Base-by-base conservation (phyloP, 2,888 invertebrate genomes). In the Chrysina gloriosa region DNA sequence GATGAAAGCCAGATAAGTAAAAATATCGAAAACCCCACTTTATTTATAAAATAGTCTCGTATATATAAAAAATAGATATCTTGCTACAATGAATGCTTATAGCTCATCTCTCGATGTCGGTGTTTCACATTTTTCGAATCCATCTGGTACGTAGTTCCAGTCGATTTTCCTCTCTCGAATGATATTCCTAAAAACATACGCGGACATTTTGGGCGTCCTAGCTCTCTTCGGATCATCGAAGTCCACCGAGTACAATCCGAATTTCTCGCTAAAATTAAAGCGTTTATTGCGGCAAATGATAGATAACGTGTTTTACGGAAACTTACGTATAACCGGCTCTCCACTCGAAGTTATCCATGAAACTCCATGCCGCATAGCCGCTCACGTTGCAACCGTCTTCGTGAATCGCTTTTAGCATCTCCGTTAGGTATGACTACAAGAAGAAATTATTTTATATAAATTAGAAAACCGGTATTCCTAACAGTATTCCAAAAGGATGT, bases 301-400 rank as follows among this genome's bases (percentile, higher is more conserved):
- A 4, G 11, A 21, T n/a, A n/a, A n/a, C n/a, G n/a, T n/a, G n/a
- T 11, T 14, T 27, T 29, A 45, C 7, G 11, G 80, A 90, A 92
- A 77, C 85, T 87, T 71, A 85, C 88, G 88, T 88, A 78, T 87
- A 94, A 25, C 94, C 94, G 42, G 86, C 84, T 69, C 85, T 85
- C 94, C 94, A 94, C 80, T 95, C 94, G 80, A 90, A 92, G 78
- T 92, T 92, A 77, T 95, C 94, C 82, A 94, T 86, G n/a, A 95
- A 82, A 71, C 91, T 91, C 93, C 94, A 94, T 63, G 89, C 88
- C 0, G 91, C 88, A 77, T 93, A 95, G 0, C 89, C 92, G 3
- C 84, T 78, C 0, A 91, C 85, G 58, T 84, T 84, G 70, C 88
- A 89, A 0, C 86, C 85, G 77, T 90, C 89, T 42, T 85, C 83